phyloP scores from a whole-genome alignment of 2,113 vertebrate species.

The Agelaius tricolor region DNA sequence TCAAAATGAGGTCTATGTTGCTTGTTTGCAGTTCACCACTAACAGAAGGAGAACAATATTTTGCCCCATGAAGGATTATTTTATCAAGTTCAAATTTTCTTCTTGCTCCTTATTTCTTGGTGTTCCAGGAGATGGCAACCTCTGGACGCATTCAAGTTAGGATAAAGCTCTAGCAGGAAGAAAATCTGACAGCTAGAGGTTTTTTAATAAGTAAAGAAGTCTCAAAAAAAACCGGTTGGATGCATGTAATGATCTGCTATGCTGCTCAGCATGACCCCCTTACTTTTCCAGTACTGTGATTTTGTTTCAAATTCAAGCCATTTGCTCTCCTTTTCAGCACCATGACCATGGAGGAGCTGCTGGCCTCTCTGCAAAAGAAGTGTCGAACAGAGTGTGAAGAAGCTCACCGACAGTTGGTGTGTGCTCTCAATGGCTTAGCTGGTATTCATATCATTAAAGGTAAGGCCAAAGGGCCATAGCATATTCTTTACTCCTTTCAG shows the following conservation, averaged over 20 bases:
- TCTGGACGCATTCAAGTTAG: not conserved
- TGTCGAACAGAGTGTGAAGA: conserved; percentile 97
- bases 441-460: conserved; percentile 99
- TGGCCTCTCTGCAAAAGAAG: conserved; percentile 96
- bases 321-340: conserved; percentile 80
- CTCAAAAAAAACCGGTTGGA: not conserved
- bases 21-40: not conserved
- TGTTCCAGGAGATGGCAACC: not conserved
- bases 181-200: not conserved
- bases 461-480: conserved; percentile 61
- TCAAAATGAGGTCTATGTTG: not conserved
- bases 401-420: conserved; percentile 94
- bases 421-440: conserved; percentile 95
- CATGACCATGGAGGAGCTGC: conserved; percentile 98
- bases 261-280: not conserved
- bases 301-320: not conserved
- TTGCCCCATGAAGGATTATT: not conserved
- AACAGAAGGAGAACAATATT: not conserved
- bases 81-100: not conserved
- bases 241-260: not conserved
- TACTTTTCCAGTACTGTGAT: not conserved
- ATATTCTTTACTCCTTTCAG: not conserved
- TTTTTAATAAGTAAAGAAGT: not conserved
- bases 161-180: not conserved
- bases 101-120: not conserved